Evolutionary conservation across 1,140 invertebrate genomes (phyloP).

Genomic region (Drosophila carrolli): DNA sequence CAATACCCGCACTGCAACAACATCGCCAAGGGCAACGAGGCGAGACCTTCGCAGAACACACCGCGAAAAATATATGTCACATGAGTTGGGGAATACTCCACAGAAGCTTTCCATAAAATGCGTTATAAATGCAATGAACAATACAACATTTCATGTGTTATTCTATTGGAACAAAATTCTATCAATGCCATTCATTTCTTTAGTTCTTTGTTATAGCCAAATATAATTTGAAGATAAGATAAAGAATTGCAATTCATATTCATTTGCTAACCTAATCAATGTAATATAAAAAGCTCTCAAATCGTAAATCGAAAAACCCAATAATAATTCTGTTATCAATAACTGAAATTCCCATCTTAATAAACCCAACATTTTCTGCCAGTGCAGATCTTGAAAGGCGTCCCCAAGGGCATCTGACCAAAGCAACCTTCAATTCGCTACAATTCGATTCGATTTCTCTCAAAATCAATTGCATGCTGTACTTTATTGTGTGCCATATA

Average conservation of each 20-base stretch:
- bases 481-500: conserved; percentile 57
- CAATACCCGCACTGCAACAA: conserved; percentile 33
- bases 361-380: conserved; percentile 6
- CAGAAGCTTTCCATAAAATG: neutral
- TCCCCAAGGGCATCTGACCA: conserved; percentile 53
- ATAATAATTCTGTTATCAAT: too few relatives aligned
- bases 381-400: conserved; percentile 54
- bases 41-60: conserved; percentile 51
- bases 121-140: neutral
- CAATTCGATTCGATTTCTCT: conserved; percentile 50
- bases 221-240: too few relatives aligned
- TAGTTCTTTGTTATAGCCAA: too few relatives aligned
- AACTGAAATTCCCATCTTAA: too few relatives aligned
- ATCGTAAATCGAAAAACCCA: too few relatives aligned
- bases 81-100: neutral
- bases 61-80: conserved; percentile 3
- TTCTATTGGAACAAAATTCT: too few relatives aligned
- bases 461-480: conserved; percentile 78
- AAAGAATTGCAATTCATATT: too few relatives aligned
- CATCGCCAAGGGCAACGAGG: conserved; percentile 50
- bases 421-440: conserved; percentile 46
- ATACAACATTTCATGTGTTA: too few relatives aligned
- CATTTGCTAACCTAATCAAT: too few relatives aligned
- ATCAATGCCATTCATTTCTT: too few relatives aligned
- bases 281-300: too few relatives aligned